Conservation (phyloP, 1,140 invertebrate species). For the Drosophila melanica region DNA sequence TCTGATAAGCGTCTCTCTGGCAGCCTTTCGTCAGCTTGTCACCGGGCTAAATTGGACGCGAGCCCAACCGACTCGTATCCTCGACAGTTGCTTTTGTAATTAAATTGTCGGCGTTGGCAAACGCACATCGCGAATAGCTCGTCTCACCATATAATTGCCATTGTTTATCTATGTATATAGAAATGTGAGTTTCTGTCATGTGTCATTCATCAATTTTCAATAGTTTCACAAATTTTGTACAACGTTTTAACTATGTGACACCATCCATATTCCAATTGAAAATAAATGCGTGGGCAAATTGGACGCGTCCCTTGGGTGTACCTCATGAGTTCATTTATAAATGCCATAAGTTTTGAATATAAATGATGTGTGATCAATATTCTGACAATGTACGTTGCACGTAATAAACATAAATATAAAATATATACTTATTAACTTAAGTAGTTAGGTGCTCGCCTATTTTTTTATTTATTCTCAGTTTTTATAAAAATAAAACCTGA, state of each 20-base stretch:
- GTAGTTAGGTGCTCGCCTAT: no score
- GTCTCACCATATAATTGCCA: slow-evolving; percentile 15
- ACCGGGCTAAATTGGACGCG: slow-evolving; percentile 20
- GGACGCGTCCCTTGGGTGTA: not conserved
- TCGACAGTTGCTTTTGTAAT: slow-evolving; percentile 44
- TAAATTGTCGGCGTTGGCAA: slow-evolving; percentile 42
- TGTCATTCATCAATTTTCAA: not conserved
- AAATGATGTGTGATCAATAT: slow-evolving; percentile 16
- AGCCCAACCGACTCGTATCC: slow-evolving; percentile 8
- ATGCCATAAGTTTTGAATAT: not conserved
- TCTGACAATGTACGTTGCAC: not conserved
- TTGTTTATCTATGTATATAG: not conserved
- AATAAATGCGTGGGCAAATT: not conserved
- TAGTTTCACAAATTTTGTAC: slow-evolving; percentile 9
- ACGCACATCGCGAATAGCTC: slow-evolving; percentile 14
- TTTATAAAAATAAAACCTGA: no score
- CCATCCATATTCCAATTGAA: not conserved
- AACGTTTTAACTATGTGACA: slow-evolving; percentile 7
- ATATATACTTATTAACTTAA: no score
- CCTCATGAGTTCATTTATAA: not conserved
- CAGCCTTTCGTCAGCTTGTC: slow-evolving; percentile 73
- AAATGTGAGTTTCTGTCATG: slow-evolving; percentile 1
- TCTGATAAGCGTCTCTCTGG: slow-evolving; percentile 58
- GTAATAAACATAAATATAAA: not conserved
- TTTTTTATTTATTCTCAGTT: no score